These are phyloP conservation scores for Eilema griseolum DNA, from an alignment of 2,888 invertebrate species.

Conservation along the genomic window DNA sequence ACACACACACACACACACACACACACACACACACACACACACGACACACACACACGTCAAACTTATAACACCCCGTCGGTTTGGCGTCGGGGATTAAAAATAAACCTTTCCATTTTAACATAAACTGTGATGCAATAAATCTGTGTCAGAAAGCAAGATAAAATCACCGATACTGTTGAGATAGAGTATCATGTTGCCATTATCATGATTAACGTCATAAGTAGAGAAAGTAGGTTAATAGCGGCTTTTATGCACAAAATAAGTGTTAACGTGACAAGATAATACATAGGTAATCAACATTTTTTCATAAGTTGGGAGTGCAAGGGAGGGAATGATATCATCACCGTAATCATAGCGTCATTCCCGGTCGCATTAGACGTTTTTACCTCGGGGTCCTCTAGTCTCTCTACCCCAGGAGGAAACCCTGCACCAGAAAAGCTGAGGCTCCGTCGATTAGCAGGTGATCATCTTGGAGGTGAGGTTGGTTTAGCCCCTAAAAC, in stretches of 20 bases:
- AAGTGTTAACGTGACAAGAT: constrained; percentile 30
- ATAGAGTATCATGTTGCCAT: constrained; percentile 54
- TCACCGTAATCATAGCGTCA: not conserved
- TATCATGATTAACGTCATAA: constrained; percentile 52
- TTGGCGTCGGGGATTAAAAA: too few species aligned
- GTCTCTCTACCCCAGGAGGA: too few species aligned
- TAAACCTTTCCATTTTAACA: not conserved
- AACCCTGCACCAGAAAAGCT: too few species aligned
- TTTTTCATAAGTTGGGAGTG: not conserved
- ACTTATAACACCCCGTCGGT: too few species aligned
- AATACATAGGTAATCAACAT: not conserved
- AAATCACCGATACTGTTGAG: constrained; percentile 58
- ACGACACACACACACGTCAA: too few species aligned
- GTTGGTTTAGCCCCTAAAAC: too few species aligned
- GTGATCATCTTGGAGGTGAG: too few species aligned
- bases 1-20: too few species aligned
- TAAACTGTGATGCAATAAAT: constrained; percentile 37
- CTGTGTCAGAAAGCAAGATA: constrained; percentile 63
- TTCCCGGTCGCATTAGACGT: too few species aligned
- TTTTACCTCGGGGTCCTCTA: too few species aligned
- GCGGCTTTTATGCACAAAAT: constrained; percentile 41
- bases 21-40: too few species aligned
- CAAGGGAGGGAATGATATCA: not conserved
- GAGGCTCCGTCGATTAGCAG: too few species aligned
- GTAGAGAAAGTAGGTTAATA: constrained; percentile 52